phyloP scores from a whole-genome alignment of 2,113 vertebrate species.

The Neotragus pygmaeus region DNA sequence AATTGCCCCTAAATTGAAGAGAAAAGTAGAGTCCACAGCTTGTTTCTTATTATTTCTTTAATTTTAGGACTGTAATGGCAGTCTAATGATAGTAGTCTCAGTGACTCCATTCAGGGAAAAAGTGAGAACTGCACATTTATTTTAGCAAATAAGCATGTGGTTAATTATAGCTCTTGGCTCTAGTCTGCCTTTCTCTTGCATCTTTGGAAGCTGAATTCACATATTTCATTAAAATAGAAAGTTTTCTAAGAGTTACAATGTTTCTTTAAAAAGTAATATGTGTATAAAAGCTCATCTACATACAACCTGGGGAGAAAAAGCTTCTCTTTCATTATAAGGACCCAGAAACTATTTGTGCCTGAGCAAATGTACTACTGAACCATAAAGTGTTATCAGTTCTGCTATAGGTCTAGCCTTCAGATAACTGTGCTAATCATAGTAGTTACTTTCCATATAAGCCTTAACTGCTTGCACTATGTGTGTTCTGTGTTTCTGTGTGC shows the following conservation, averaged over 20 bases:
- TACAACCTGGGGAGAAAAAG: neutral
- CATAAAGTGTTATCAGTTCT: neutral
- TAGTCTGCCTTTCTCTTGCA: slow-evolving; percentile 55
- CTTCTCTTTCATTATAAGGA: neutral
- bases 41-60: slow-evolving; percentile 61
- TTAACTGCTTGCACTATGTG: neutral
- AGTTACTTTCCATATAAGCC: neutral
- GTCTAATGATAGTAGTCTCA: slow-evolving; percentile 68
- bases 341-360: neutral
- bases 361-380: neutral
- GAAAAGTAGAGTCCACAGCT: slow-evolving; percentile 35
- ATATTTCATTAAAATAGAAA: slow-evolving; percentile 67
- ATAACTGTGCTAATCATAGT: neutral
- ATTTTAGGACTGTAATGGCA: slow-evolving; percentile 64
- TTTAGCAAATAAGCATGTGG: slow-evolving; percentile 77
- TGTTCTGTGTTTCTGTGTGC: neutral
- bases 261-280: neutral
- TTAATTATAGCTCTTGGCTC: slow-evolving; percentile 79
- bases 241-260: slow-evolving; percentile 72
- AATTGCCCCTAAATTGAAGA: slow-evolving; percentile 43
- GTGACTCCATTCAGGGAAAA: slow-evolving; percentile 65
- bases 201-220: slow-evolving; percentile 63
- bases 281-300: neutral
- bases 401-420: neutral
- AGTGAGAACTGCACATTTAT: slow-evolving; percentile 74